Evolutionary conservation across 1,140 invertebrate genomes (phyloP).

Genomic region (Drusus annulatus): DNA sequence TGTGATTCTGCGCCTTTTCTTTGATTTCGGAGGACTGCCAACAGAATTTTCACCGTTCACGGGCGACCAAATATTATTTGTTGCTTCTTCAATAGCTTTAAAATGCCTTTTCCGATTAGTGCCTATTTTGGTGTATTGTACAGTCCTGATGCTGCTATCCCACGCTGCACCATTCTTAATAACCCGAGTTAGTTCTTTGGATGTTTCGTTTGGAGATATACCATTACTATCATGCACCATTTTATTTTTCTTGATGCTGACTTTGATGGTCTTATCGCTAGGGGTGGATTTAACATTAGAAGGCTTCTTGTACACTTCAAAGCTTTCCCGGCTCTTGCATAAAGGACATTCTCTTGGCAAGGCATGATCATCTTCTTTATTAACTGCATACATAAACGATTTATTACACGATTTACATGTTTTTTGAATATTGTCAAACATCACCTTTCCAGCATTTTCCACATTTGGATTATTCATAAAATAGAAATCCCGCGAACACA

Average conservation of each 20-base stretch:
- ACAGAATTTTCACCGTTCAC: too few relatives aligned
- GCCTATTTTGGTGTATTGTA: too few relatives aligned
- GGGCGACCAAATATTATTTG: too few relatives aligned
- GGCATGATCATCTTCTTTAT: conserved; percentile 52
- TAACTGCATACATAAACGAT: conserved; percentile 37
- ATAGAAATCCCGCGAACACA: neutral
- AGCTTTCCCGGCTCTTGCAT: conserved; percentile 44
- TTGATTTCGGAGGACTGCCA: neutral
- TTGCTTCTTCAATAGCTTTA: too few relatives aligned
- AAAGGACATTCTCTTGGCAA: conserved; percentile 55
- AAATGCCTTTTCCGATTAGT: too few relatives aligned
- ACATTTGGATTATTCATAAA: neutral
- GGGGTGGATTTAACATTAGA: too few relatives aligned
- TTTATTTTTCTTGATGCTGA: too few relatives aligned
- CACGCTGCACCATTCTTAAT: too few relatives aligned
- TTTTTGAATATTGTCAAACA: conserved; percentile 6
- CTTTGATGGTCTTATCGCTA: too few relatives aligned
- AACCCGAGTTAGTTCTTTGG: neutral
- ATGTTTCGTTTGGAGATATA: neutral
- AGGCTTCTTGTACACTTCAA: conserved; percentile 39
- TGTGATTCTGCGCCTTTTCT: neutral
- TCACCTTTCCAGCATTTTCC: neutral
- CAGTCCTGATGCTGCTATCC: too few relatives aligned
- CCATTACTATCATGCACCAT: too few relatives aligned
- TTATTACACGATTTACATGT: conserved; percentile 36